Percentiles rank a stretch among this genome's conserved stretches.
Conservation (phyloP, 2,113 vertebrate species). For the Orthonyx spaldingii region DNA sequence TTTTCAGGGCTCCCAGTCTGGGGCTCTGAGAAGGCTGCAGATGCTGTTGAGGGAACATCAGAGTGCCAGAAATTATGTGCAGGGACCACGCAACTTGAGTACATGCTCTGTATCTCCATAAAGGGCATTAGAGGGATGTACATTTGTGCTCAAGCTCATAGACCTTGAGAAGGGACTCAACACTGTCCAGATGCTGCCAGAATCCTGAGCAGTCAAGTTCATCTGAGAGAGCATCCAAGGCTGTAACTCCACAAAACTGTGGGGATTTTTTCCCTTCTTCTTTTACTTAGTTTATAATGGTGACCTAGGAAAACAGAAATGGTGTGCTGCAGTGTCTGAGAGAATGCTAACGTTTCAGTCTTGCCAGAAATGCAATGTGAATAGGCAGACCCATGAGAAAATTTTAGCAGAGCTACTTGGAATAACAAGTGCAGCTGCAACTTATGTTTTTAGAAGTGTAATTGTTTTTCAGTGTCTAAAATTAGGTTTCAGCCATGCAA, state of each 20-base stretch:
- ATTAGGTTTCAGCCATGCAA: neutral
- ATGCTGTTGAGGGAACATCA: neutral
- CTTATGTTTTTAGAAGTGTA: neutral
- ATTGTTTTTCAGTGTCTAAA: constrained; percentile 5
- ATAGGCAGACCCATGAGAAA: constrained; percentile 1
- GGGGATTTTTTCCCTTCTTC: neutral
- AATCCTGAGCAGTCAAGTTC: neutral
- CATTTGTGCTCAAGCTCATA: neutral
- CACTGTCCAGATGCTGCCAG: neutral
- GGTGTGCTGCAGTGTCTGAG: neutral
- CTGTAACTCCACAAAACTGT: neutral
- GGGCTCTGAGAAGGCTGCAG: neutral
- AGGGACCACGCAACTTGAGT: neutral
- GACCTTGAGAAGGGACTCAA: neutral
- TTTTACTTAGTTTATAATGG: neutral
- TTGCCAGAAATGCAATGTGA: neutral
- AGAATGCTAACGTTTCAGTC: neutral
- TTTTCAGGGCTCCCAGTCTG: neutral
- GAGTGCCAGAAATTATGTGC: neutral
- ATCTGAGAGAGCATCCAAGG: neutral
- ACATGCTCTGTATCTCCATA: neutral
- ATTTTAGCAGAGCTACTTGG: neutral
- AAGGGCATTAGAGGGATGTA: neutral
- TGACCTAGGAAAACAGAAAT: neutral
- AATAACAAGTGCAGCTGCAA: constrained; percentile 26